These are phyloP conservation scores for Podabrus alpinus DNA, from an alignment of 2,888 invertebrate species.

Conservation along the genomic window DNA sequence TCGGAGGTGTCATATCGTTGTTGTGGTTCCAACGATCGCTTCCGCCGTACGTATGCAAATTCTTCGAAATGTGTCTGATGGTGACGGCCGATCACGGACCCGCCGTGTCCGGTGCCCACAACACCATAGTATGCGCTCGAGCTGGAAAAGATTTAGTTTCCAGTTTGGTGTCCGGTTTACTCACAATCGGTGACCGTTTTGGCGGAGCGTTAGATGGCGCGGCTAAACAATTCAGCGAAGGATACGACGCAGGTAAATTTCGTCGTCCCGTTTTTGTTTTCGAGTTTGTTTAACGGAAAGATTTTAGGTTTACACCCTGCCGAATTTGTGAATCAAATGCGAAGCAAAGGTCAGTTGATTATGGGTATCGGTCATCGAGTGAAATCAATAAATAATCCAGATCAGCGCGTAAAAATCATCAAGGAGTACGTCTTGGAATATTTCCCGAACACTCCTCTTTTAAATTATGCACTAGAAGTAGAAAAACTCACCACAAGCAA, in stretches of 20 bases:
- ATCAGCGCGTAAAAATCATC: constrained; percentile 95
- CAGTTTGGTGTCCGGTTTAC: constrained; percentile 87
- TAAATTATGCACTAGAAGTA: constrained; percentile 94
- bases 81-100: constrained; percentile 99
- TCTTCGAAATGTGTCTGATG: constrained; percentile 98
- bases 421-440: constrained; percentile 93
- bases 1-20: constrained; percentile 95
- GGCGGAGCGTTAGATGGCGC: constrained; percentile 99
- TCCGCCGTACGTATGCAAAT: constrained; percentile 92
- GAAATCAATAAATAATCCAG: constrained; percentile 96
- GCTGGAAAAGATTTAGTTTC: constrained; percentile 98
- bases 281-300: background rate
- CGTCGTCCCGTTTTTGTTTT: background rate
- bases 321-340: constrained; percentile 98
- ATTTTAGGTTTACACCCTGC: constrained; percentile 85
- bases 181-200: constrained; percentile 98
- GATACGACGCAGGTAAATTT: constrained; percentile 82
- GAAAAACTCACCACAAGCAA: constrained; percentile 99
- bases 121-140: constrained; percentile 96
- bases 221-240: constrained; percentile 95
- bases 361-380: constrained; percentile 98
- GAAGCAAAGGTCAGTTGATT: constrained; percentile 95
- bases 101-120: constrained; percentile 97
- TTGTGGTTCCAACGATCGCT: constrained; percentile 98
- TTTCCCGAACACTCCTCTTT: constrained; percentile 92